These are phyloP conservation scores for Melanotaenia boesemani DNA, from an alignment of 2,797 vertebrate genomes.

Conservation along the genomic window DNA sequence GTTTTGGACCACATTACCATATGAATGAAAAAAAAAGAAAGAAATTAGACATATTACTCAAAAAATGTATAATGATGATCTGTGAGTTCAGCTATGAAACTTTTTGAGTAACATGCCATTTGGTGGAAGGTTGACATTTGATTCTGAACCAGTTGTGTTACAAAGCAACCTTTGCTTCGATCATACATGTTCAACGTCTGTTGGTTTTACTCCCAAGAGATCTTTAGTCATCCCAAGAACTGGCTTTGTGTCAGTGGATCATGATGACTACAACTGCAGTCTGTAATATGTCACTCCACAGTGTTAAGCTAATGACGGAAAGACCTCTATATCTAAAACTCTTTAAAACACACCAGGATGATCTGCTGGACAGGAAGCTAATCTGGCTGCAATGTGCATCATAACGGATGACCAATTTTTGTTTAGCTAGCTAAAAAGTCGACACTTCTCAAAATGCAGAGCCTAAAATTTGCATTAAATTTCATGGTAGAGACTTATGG, in stretches of 20 bases:
- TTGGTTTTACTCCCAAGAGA: constrained; percentile 40
- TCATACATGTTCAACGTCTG: constrained; percentile 54
- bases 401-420: background rate
- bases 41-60: constrained; percentile 35
- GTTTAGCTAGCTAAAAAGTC: constrained; percentile 1
- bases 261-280: constrained; percentile 1
- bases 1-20: constrained; percentile 39
- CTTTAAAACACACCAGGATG: constrained; percentile 28
- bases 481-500: constrained; percentile 4
- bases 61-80: constrained; percentile 29
- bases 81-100: constrained; percentile 13
- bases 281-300: constrained; percentile 45
- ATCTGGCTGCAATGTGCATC: background rate
- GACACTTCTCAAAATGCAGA: background rate
- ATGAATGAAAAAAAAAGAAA: constrained; percentile 33
- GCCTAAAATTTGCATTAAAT: background rate
- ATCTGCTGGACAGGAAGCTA: constrained; percentile 29
- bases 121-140: constrained; percentile 39
- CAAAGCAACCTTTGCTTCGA: constrained; percentile 48
- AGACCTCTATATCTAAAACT: background rate
- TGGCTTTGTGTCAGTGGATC: constrained; percentile 29
- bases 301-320: constrained; percentile 40
- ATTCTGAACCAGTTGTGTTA: constrained; percentile 39
- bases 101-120: constrained; percentile 53
- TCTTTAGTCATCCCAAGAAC: constrained; percentile 54